Base-by-base conservation (phyloP, 2,888 invertebrate species). In the Tachina fera region DNA sequence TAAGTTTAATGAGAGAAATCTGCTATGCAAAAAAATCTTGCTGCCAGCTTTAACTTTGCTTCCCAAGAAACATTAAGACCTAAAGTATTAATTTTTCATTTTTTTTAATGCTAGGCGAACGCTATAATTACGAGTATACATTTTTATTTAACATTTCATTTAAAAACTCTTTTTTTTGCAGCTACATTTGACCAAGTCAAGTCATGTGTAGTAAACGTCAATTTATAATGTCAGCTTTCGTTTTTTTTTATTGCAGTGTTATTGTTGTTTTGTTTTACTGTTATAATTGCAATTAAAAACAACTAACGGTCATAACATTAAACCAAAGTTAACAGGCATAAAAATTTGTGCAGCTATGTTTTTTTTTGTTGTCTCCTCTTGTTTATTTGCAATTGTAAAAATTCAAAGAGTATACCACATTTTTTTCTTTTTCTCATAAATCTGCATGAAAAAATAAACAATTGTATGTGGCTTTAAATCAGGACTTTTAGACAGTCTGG, bases 221-320 rank as follows among this genome's bases (percentile, higher is more conserved):
- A 67, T 71, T 71, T 76, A 65, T 71, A 76, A 13, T 80, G 65
- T 76, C 65, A 14, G 19, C 56, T 68, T 82, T 68, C 49, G 14
- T n/a, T 22, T 60, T 47, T n/a, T 56, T 75, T 75, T 51, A 8
- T 51, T 43, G 9, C 9, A 10, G 1, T 13, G 19, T 70, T 60
- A 43, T 51, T 68, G 8, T 49, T 16, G 31, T 87, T 88, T 88
- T 87, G 87, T 89, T 87, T 63, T 43, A 65, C 65, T 75, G 19
- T 71, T 83, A 61, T 83, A 86, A 83, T 82, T 83, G 75, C 82
- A 86, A 71, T 86, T 83, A 83, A 86, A 78, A 76, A 19, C 63
- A 70, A 74, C 49, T 65, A 79, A 65, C 39, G 65, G 41, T 65
- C 75, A 83, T 78, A 79, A 78, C 58, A 78, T 65, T 85, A 82